These are phyloP conservation scores for Ormyrus pomaceus DNA, from an alignment of 2,888 invertebrate genomes.

Conservation along the genomic window DNA sequence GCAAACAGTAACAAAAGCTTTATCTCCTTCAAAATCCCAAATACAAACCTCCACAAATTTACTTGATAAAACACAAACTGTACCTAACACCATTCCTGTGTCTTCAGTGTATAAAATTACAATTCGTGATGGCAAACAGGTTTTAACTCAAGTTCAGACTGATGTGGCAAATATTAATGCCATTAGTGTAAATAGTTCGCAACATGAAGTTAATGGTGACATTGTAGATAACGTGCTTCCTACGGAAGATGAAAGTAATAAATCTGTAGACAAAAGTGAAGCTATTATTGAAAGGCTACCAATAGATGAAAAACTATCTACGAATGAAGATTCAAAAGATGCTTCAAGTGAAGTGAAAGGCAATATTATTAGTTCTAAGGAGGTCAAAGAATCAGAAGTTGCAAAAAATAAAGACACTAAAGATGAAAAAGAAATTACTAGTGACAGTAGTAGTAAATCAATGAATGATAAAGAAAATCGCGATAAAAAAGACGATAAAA, in stretches of 20 bases:
- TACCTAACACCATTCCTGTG: constrained; percentile 32
- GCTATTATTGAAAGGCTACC: constrained; percentile 41
- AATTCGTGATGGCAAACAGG: constrained; percentile 85
- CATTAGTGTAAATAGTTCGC: constrained; percentile 62
- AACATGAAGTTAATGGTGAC: constrained; percentile 65
- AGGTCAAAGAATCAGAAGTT: constrained; percentile 58
- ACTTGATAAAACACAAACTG: constrained; percentile 49
- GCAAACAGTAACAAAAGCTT: constrained; percentile 46
- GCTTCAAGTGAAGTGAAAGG: constrained; percentile 64
- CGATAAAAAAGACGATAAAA: constrained; percentile 76
- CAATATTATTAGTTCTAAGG: constrained; percentile 65
- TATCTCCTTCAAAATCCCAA: constrained; percentile 41
- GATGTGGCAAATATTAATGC: constrained; percentile 69
- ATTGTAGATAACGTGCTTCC: constrained; percentile 58
- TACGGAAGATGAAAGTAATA: constrained; percentile 65
- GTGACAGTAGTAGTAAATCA: constrained; percentile 76
- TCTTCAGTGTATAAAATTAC: constrained; percentile 80
- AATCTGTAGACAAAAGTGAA: constrained; percentile 61
- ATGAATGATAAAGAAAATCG: constrained; percentile 76
- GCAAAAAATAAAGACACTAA: constrained; percentile 62
- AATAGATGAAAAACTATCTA: constrained; percentile 38
- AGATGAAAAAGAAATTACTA: constrained; percentile 62
- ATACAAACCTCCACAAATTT: constrained; percentile 23
- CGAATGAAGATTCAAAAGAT: constrained; percentile 41
- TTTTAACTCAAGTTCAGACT: constrained; percentile 79